Conservation (phyloP, 1,140 invertebrate species). For the Nasonia longicornis region DNA sequence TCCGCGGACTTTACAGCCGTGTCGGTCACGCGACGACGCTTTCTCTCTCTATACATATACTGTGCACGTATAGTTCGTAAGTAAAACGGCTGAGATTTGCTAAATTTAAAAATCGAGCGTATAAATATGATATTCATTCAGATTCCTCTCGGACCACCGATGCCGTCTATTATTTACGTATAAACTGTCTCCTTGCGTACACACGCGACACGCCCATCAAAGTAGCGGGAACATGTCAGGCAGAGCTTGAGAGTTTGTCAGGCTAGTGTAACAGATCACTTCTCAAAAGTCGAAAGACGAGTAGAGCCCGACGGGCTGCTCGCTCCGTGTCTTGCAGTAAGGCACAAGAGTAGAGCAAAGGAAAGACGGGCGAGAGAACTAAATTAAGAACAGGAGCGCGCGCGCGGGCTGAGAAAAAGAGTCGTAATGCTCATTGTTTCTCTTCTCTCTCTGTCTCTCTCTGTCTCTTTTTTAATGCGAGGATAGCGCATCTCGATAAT, state of each 20-base stretch:
- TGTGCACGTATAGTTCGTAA: not conserved
- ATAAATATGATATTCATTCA: not conserved
- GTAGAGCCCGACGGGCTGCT: not conserved
- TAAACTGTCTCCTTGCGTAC: not conserved
- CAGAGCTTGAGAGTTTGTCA: constrained; percentile 38
- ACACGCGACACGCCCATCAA: constrained; percentile 3
- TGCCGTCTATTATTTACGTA: not conserved
- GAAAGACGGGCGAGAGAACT: not conserved
- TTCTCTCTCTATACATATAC: constrained; percentile 40
- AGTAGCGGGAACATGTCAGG: not conserved
- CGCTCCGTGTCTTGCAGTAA: not conserved
- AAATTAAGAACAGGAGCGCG: not conserved
- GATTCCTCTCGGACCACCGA: not conserved
- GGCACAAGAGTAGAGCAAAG: not conserved
- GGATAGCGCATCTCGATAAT: not conserved
- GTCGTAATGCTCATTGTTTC: not conserved
- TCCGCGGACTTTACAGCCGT: constrained; percentile 58
- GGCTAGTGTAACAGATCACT: constrained; percentile 35
- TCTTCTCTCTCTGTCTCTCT: not conserved
- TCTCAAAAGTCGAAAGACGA: constrained; percentile 33
- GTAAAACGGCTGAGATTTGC: constrained; percentile 36
- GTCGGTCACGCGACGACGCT: constrained; percentile 58
- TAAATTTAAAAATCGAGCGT: constrained; percentile 47
- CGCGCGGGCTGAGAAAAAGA: too few species aligned
- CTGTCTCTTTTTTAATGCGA: not conserved